These are phyloP conservation scores for Procambarus clarkii DNA, from an alignment of 1,140 invertebrate species.

Conservation along the genomic window DNA sequence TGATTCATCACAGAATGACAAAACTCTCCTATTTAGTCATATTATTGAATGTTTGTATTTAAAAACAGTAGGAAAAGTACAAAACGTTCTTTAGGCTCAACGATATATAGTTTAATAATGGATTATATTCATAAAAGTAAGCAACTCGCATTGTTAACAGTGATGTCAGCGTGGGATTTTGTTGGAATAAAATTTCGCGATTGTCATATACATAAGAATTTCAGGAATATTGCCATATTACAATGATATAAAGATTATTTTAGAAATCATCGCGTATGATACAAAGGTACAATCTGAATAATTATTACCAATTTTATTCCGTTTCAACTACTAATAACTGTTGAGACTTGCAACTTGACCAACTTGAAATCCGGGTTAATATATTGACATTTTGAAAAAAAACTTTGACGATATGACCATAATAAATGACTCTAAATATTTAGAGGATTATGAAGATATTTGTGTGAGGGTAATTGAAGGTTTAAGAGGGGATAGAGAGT, in stretches of 20 bases:
- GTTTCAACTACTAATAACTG: neutral
- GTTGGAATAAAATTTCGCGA: slow-evolving; percentile 41
- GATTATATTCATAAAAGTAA: slow-evolving; percentile 36
- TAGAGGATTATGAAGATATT: neutral
- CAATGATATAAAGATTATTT: neutral
- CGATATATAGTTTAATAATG: neutral
- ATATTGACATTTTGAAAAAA: neutral
- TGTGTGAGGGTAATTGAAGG: neutral
- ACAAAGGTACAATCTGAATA: neutral
- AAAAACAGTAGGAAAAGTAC: neutral
- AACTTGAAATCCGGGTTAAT: neutral
- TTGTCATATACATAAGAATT: neutral
- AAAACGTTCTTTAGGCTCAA: neutral
- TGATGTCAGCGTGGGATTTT: slow-evolving; percentile 49
- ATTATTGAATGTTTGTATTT: neutral
- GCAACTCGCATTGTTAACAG: slow-evolving; percentile 60
- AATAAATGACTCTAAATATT: neutral
- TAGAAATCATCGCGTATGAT: neutral
- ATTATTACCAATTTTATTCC: neutral
- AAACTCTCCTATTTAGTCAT: neutral
- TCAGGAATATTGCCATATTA: neutral
- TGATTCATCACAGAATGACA: neutral
- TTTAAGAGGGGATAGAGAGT: neutral
- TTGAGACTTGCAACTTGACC: neutral
- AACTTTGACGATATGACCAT: no score